Evolutionary conservation across 2,797 vertebrate genomes (phyloP).

Genomic region (Arctocebus calabarensis): DNA sequence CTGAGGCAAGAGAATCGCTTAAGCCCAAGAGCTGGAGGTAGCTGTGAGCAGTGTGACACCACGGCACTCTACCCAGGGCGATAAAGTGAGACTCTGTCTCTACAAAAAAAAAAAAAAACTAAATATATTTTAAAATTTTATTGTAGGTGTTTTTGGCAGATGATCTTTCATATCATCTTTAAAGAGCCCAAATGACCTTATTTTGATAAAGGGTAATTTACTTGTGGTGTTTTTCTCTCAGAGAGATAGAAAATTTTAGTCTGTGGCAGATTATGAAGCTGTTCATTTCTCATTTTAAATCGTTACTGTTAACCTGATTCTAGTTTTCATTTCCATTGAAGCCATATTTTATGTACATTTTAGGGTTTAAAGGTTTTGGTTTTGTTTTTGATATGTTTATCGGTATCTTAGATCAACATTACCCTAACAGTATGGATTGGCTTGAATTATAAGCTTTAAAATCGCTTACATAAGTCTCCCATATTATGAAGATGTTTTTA

Average conservation of each 20-base stretch:
- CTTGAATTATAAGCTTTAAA: slow-evolving; percentile 32
- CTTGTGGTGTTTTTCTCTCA: background rate
- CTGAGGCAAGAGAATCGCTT: no score
- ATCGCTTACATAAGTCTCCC: background rate
- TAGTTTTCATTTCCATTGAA: background rate
- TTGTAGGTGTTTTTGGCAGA: background rate
- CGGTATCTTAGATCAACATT: background rate
- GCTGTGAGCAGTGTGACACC: no score
- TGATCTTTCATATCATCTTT: slow-evolving; percentile 37
- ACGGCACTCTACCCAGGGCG: no score
- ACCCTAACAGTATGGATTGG: background rate
- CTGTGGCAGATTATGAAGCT: background rate
- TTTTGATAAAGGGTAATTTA: slow-evolving; percentile 46
- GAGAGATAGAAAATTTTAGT: background rate
- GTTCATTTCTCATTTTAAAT: slow-evolving; percentile 29
- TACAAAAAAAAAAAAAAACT: no score
- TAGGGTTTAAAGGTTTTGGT: background rate
- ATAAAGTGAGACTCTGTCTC: no score
- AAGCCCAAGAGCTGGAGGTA: no score
- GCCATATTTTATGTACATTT: background rate
- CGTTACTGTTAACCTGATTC: background rate
- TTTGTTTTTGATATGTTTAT: slow-evolving; percentile 13
- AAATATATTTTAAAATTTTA: slow-evolving; percentile 22
- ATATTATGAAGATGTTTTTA: background rate
- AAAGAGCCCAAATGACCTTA: background rate